Percentiles rank a stretch among this genome's conserved stretches.
Evolutionary conservation across 2,888 invertebrate species (phyloP).

Genomic region (Drosophila parthenogenetica): DNA sequence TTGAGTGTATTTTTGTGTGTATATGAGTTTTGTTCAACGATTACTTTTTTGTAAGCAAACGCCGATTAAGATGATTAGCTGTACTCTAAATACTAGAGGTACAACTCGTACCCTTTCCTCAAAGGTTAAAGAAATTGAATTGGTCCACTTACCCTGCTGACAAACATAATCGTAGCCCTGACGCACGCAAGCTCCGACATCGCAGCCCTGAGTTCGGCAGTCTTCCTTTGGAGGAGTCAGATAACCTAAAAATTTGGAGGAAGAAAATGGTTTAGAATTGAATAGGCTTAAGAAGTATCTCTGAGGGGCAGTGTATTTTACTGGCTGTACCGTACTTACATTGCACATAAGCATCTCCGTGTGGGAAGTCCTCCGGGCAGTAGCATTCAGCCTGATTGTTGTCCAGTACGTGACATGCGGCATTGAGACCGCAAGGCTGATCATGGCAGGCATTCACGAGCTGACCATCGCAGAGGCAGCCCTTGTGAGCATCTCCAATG

Average conservation of each 20-base stretch:
- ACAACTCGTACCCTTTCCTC: slow-evolving; percentile 19
- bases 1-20: slow-evolving; percentile 7
- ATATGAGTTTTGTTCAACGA: slow-evolving; percentile 37
- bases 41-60: slow-evolving; percentile 50
- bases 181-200: slow-evolving; percentile 93
- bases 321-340: slow-evolving; percentile 87
- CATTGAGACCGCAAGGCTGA: slow-evolving; percentile 92
- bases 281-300: background rate
- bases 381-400: slow-evolving; percentile 91
- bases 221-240: slow-evolving; percentile 86
- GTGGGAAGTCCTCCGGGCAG: slow-evolving; percentile 92
- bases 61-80: slow-evolving; percentile 67
- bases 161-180: slow-evolving; percentile 92
- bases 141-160: slow-evolving; percentile 84
- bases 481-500: slow-evolving; percentile 92
- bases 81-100: slow-evolving; percentile 52
- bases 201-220: slow-evolving; percentile 94
- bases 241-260: slow-evolving; percentile 69
- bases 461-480: slow-evolving; percentile 90
- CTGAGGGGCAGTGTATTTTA: too few species aligned
- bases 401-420: slow-evolving; percentile 90
- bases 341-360: slow-evolving; percentile 93
- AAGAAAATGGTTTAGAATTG: background rate
- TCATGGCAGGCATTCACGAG: slow-evolving; percentile 91
- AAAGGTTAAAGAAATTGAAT: slow-evolving; percentile 22